Evolutionary conservation across 1,140 invertebrate genomes (phyloP), one percentile per base, ranked within the genome.

Genomic region (Chionoecetes opilio): DNA sequence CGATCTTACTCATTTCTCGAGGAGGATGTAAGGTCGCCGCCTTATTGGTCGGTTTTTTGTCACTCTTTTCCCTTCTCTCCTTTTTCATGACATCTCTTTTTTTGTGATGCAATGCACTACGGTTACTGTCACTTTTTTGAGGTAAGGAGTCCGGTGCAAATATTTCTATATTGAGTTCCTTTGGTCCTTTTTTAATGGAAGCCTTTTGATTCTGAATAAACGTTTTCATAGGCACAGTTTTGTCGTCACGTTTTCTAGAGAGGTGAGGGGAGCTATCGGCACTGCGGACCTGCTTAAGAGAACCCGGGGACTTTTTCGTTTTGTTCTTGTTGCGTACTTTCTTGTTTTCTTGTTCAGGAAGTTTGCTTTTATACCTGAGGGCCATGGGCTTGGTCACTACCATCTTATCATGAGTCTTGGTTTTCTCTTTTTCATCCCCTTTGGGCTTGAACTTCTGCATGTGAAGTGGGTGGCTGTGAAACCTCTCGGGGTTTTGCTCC

Each of bases 401-500:
- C 86, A 97, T 97, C 37, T 97, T 97, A 41, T 96, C 82, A 11
- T 95, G 31, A 31, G 85, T 29, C 53, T 26, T 91, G 94, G 96
- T 31, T 29, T 32, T 95, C 17, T 63, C 91, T 46, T 92, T 94
- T 53, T 96, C 95, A 38, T 88, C 91, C 34, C 6, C 84, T 95
- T 92, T 93, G 84, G 46, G 85, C 35, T 91, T 96, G 82, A 86
- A 96, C 90, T 94, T 93, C 9, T 63, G 85, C 87, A 93, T 92
- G 88, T 96, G 96, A 32, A 97, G 97, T 9, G 97, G 97, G 96
- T 98, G 98, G 96, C 97, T 98, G 96, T 98, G 98, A 82, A 98
- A 97, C 8, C 97, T 96, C 96, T 98, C 98, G 0, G 98, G 98
- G 63, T 97, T 97, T 96, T 97, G 97, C 0, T 97, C 96, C 75